Evolutionary conservation across 2,797 vertebrate genomes (phyloP).

Genomic region (Phoeniculus purpureus): DNA sequence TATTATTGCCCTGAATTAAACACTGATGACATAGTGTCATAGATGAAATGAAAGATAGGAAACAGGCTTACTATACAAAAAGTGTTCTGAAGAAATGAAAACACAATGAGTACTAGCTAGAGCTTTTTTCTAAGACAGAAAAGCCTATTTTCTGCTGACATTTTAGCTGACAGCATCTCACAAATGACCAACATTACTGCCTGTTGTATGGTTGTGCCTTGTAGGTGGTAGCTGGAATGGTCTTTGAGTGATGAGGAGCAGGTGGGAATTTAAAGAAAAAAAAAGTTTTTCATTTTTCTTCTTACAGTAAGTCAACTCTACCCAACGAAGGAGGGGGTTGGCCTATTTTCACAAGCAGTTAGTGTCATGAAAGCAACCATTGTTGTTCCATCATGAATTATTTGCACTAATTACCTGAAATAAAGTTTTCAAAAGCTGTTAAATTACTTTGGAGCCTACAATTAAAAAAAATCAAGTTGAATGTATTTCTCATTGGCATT

Average conservation of each 20-base stretch:
- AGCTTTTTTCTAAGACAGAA: background rate
- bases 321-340: background rate
- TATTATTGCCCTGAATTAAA: background rate
- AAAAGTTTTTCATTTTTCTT: background rate
- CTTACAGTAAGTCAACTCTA: background rate
- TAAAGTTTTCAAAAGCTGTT: constrained; percentile 41
- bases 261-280: background rate
- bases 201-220: background rate
- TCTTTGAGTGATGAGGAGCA: background rate
- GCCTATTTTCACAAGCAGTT: constrained; percentile 31
- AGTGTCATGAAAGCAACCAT: background rate
- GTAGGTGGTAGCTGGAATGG: background rate
- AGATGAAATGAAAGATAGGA: background rate
- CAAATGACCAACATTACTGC: background rate
- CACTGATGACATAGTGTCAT: accelerated
- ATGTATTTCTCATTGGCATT: constrained; percentile 16
- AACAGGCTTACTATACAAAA: background rate
- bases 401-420: constrained; percentile 53
- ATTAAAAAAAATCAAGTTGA: background rate
- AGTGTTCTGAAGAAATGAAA: background rate
- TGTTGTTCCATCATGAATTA: constrained; percentile 31
- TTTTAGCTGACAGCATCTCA: background rate
- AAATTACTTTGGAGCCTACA: constrained; percentile 20
- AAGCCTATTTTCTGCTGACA: background rate
- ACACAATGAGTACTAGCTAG: background rate